Evolutionary conservation across 2,888 invertebrate genomes (phyloP), one percentile per base, ranked within the genome.

Genomic region (Leucozona laternaria): DNA sequence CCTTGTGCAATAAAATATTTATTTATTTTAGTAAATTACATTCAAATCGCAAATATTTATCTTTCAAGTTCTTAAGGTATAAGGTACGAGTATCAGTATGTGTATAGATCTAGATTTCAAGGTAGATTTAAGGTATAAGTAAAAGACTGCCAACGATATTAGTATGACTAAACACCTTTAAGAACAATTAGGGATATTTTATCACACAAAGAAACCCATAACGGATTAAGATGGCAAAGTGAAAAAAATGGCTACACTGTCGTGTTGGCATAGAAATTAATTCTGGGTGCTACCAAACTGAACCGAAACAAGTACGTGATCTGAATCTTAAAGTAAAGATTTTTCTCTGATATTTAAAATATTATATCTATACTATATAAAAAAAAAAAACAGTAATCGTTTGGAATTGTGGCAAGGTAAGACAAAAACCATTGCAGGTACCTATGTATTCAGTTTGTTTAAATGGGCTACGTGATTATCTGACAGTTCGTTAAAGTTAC

Each of bases 251-350:
- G 4, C 2, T n/a, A 17, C 11, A 11, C 13, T 34, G 13, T 37
- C 10, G 8, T 43, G 25, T 28, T 43, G 62, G 43, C 62, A 62
- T 11, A 62, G 25, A 62, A 62, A 62, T 62, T 43, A 17, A 43
- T 62, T 62, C 43, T 62, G 25, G 25, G 40, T 43, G 62, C n/a
- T 25, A 43, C 22, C 40, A 31, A 31, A 20, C 4, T 20, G 57
- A 62, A n/a, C 40, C 5, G 7, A 62, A 62, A 43, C n/a, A 10
- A 11, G n/a, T 43, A 62, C 62, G 62, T 62, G 62, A 43, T 22
- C 0, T 25, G 28, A 62, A 62, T 62, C 3, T 25, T 13, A 22
- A 58, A 37, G 22, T 17, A n/a, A 8, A 31, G 31, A 57, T 57
- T 57, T 57, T 31, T 57, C 31, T 31, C 17, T 17, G 10, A 17